phyloP scores from a whole-genome alignment of 2,797 vertebrate genomes.

The Epinephelus malabaricus region DNA sequence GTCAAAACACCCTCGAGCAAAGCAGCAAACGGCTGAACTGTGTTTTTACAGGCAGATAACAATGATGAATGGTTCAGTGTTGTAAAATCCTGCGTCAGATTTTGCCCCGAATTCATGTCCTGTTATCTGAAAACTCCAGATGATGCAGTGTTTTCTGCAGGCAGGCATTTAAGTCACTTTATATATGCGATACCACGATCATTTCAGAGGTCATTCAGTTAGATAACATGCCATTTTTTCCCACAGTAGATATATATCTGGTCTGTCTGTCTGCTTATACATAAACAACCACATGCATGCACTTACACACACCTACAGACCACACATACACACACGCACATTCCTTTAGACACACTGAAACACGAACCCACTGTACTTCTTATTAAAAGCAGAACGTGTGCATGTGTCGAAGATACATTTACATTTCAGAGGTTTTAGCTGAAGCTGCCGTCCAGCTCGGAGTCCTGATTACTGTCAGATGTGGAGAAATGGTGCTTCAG shows the following conservation, averaged over 20 bases:
- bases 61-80: background rate
- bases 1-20: background rate
- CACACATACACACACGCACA: background rate
- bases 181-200: background rate
- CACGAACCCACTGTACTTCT: background rate
- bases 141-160: background rate
- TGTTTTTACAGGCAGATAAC: background rate
- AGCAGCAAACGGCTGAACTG: background rate
- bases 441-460: background rate
- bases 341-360: conserved; percentile 13
- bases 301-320: background rate
- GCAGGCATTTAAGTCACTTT: too few relatives aligned
- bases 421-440: conserved; percentile 12
- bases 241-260: background rate
- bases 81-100: background rate
- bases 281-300: background rate
- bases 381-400: conserved; percentile 23
- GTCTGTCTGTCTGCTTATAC: background rate
- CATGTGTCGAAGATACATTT: conserved; percentile 21
- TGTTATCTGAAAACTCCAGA: background rate
- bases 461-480: conserved; percentile 66
- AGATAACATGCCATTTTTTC: background rate
- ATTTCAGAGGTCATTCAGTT: background rate
- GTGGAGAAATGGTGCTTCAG: conserved; percentile 29
- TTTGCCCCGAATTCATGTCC: background rate